Evolutionary conservation across 37 sponge, comb jelly and placozoan species (phyloP), one percentile per base, ranked within the genome.

Genomic region (Theonella swinhoei): DNA sequence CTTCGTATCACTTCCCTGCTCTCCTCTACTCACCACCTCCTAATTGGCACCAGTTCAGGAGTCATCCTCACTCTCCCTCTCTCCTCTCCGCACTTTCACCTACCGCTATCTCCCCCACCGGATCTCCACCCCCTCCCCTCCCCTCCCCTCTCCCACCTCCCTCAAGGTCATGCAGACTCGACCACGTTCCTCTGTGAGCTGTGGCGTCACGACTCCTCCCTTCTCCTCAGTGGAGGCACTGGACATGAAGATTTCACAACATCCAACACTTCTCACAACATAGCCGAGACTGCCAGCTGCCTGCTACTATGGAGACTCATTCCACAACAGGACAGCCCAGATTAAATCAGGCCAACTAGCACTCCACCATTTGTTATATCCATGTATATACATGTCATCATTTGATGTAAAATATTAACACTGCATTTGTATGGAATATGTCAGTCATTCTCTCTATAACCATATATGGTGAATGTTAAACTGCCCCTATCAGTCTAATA

Each of bases 11-110:
- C 92, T 26, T 42, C 75, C 32, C 78, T 94, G 39, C 25, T 62
- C 34, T 63, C 68, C 64, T 36, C 54, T 32, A 38, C 70, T 14
- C 29, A 62, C 24, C 75, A 38, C n/a, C 78, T 94, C 30, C 31
- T 91, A 40, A 81, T 82, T 29, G 95, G 95, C 43, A 94, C 92
- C 0, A 88, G 86, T 70, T 83, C 92, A 30, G 95, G 95, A 2
- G 85, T 85, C 64, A 37, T 91, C 22, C 75, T 94, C 0, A 39
- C 83, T 25, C 70, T 94, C 22, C 91, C 83, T 3, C 80, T 90
- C 39, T 65, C 63, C 22, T 39, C 66, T 1, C 64, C 61, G 1
- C 77, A 78, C 7, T 81, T 81, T 58, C 72, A 32, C 79, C n/a
- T n/a, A n/a, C n/a, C 39, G 26, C 73, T 67, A 67, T 20, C 68